Percentiles rank a stretch among this genome's conserved stretches.
Evolutionary conservation across 2,888 invertebrate genomes (phyloP).

Genomic region (Cryptus viduatorius): DNA sequence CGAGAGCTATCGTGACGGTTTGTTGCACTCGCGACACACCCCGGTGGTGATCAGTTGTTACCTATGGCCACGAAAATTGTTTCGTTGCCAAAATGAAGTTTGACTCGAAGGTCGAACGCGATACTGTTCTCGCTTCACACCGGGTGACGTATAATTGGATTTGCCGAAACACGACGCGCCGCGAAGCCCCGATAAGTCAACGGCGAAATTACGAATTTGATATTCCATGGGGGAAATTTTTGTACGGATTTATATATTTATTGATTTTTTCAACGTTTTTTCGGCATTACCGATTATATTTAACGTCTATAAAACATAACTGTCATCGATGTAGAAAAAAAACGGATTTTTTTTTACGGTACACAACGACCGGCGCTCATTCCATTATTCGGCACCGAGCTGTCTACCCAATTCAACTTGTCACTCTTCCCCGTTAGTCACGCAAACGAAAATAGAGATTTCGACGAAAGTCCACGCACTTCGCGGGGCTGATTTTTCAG

Average conservation of each 20-base stretch:
- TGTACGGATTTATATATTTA: neutral
- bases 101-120: conserved; percentile 23
- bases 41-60: neutral
- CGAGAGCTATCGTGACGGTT: conserved; percentile 54
- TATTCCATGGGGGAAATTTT: neutral
- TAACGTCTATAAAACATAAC: neutral
- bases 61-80: conserved; percentile 2
- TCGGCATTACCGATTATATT: neutral
- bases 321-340: neutral
- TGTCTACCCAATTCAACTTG: conserved; percentile 2
- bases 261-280: neutral
- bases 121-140: neutral
- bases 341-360: neutral
- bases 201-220: neutral
- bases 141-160: conserved; percentile 3
- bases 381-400: conserved; percentile 10
- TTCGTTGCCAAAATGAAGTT: conserved; percentile 45
- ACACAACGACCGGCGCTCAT: neutral
- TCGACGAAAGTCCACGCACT: neutral
- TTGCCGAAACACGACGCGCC: conserved; percentile 22
- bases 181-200: conserved; percentile 8
- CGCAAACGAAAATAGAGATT: conserved; percentile 19
- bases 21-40: conserved; percentile 52
- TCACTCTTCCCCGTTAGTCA: conserved; percentile 40
- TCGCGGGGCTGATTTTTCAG: neutral